These are phyloP conservation scores for Cosmopolites sordidus DNA, from an alignment of 2,888 invertebrate genomes.

Conservation along the genomic window DNA sequence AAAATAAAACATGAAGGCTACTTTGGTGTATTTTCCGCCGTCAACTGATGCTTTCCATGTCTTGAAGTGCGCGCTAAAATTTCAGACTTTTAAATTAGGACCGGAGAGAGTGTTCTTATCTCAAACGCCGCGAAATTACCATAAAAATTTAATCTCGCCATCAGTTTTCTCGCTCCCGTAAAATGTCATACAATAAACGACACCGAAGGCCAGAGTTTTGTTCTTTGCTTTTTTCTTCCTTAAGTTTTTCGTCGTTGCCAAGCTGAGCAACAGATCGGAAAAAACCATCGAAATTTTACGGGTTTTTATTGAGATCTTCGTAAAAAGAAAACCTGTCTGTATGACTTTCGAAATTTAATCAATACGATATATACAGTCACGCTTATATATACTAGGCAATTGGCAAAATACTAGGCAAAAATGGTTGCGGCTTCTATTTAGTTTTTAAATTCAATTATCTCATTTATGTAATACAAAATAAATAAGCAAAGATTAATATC, in stretches of 20 bases:
- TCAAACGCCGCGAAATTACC: conserved; percentile 6
- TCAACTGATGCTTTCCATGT: neutral
- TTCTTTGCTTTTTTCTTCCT: neutral
- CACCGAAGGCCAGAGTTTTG: neutral
- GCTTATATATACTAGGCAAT: no score
- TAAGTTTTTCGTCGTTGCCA: neutral
- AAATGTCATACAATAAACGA: neutral
- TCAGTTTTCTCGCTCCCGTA: neutral
- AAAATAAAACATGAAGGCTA: no score
- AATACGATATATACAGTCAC: no score
- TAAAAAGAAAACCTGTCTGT: no score
- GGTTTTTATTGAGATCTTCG: neutral
- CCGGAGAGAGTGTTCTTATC: neutral
- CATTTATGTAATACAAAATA: no score
- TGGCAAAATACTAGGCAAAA: no score
- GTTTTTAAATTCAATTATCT: no score
- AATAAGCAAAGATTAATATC: no score
- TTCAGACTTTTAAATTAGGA: conserved; percentile 5
- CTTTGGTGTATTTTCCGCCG: neutral
- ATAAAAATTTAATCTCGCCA: conserved; percentile 13
- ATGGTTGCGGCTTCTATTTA: no score
- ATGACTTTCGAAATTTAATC: no score
- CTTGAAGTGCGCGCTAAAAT: neutral
- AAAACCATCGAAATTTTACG: neutral
- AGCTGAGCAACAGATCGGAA: neutral